Conservation (phyloP, 1,140 invertebrate genomes). For the Penaeus indicus region DNA sequence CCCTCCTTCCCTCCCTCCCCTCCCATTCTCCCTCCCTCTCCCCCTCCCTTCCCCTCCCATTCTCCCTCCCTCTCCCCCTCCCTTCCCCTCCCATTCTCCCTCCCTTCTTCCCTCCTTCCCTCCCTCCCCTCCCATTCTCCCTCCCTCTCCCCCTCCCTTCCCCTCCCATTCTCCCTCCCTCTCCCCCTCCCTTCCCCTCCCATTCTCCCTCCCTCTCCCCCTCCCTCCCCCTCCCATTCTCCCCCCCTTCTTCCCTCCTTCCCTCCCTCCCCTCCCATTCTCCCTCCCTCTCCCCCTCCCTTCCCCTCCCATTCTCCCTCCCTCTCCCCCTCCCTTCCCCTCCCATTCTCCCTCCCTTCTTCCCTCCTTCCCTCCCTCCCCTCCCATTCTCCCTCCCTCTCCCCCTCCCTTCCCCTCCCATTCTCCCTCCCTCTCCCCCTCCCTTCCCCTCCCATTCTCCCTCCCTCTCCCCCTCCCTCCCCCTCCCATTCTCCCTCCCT, state of each 20-base stretch:
- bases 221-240: neutral
- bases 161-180: neutral
- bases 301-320: neutral
- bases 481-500: neutral
- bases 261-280: too few species aligned
- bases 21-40: neutral
- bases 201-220: neutral
- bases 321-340: conserved; percentile 8
- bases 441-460: neutral
- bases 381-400: too few species aligned
- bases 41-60: neutral
- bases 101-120: neutral
- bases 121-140: neutral
- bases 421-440: neutral
- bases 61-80: too few species aligned
- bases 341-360: neutral
- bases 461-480: neutral
- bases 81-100: neutral
- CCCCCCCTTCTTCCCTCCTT: neutral
- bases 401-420: neutral
- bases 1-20: neutral
- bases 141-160: neutral
- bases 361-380: conserved; percentile 12
- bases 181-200: neutral
- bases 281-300: neutral